Base-by-base conservation (phyloP, 92 coral and sea anemone genomes). In the Zoanthus gigantus region DNA sequence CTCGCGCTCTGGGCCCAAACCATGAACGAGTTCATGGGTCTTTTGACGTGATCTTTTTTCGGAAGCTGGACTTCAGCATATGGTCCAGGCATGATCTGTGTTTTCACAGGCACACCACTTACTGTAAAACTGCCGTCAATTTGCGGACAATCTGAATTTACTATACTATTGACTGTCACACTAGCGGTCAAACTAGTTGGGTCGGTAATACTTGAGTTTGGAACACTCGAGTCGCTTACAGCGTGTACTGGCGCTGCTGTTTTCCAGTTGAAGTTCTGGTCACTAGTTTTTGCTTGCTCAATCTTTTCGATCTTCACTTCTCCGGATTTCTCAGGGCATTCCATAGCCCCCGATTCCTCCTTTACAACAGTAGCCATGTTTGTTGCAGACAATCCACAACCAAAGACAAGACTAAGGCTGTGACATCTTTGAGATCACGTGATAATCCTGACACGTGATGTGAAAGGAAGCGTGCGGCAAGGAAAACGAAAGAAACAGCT, bases 1-100 rank as follows among this genome's bases (percentile, higher is more conserved):
- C 99, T 82, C 83, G 98, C 98, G 23, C 98, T 93, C 78, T 97
- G 99, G 65, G 99, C 99, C 99, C 99, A 97, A 71, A 97, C 98
- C 99, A 97, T 97, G 77, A 97, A 97, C 89, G 98, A 95, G 81
- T 97, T 97, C 99, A 97, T 97, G 71, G 99, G 99, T 60, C 99
- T 94, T 52, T 97, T 97, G 30, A 97, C 91, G 73, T 95, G 98
- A 82, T 97, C 99, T 91, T 97, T 97, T 29, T 95, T 95, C 50
- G 98, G 98, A 9, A 95, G 95, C 83, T 95, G 98, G 9, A 95
- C 98, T 14, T 95, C 98, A 72, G 95, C 92, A 77, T 91, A 95
- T 7, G 98, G 98, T 50, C 98, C 98, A 50, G 98, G 98, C 98
- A 95, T 95, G 32, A 95, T 84, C 79, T 93, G 95, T 54, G 98